Percentiles rank a stretch among this genome's conserved stretches.
Evolutionary conservation across 53 echinoderm and acorn worm genomes (phyloP).

Genomic region (Astropecten irregularis): DNA sequence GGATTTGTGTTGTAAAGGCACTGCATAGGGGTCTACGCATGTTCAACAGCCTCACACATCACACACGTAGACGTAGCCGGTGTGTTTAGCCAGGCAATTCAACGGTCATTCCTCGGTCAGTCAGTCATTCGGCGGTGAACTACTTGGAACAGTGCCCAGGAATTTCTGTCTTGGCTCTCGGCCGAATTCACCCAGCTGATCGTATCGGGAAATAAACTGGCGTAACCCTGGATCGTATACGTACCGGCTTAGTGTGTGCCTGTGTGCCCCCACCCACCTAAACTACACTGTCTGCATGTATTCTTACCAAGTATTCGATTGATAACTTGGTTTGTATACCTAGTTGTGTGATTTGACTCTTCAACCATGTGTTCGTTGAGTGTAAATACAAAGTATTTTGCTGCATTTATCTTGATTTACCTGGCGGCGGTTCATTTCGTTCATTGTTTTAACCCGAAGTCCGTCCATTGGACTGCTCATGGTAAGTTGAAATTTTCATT

Average conservation of each 20-base stretch:
- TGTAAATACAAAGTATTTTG: conserved; percentile 8
- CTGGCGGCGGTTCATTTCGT: conserved; percentile 6
- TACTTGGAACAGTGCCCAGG: conserved; percentile 48
- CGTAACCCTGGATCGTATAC: background rate
- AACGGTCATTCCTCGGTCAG: conserved; percentile 32
- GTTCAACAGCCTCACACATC: background rate
- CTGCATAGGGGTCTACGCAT: background rate
- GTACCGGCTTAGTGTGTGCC: too few relatives aligned
- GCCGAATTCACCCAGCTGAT: conserved; percentile 48
- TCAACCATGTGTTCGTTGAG: conserved; percentile 38
- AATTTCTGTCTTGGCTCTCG: conserved; percentile 28
- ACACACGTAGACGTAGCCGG: too few relatives aligned
- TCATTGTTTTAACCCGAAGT: conserved; percentile 28
- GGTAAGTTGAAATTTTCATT: background rate
- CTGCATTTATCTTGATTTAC: conserved; percentile 23
- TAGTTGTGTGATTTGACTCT: background rate
- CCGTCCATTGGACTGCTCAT: conserved; percentile 41
- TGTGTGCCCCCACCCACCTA: conserved; percentile 5
- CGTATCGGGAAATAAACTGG: background rate
- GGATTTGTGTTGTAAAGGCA: background rate
- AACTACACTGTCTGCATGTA: too few relatives aligned
- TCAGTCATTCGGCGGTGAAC: conserved; percentile 32
- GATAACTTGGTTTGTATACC: too few relatives aligned
- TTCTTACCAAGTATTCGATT: too few relatives aligned
- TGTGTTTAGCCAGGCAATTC: too few relatives aligned